These are phyloP conservation scores for Trichogramma evanescens DNA, from an alignment of 2,888 invertebrate species.

Conservation along the genomic window DNA sequence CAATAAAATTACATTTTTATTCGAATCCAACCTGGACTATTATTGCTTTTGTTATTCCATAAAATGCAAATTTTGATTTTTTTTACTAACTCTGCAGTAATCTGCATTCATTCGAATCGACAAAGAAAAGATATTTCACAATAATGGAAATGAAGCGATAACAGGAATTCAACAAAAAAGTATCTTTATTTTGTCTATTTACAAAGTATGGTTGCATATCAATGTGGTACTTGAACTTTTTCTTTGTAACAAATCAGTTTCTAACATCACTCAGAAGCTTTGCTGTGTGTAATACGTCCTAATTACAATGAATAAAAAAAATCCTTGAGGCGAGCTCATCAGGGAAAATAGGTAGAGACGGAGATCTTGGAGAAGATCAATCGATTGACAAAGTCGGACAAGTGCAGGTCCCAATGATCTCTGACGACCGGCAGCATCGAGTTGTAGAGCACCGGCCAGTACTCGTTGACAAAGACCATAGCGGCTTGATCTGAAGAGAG, in stretches of 20 bases:
- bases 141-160: not conserved
- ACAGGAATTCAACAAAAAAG: conserved; percentile 10
- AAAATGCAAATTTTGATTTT: too few relatives aligned
- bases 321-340: conserved; percentile 9
- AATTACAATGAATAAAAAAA: not conserved
- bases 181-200: conserved; percentile 17
- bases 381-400: conserved; percentile 52
- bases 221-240: not conserved
- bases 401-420: conserved; percentile 52
- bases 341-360: conserved; percentile 38
- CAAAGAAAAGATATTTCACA: not conserved
- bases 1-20: too few relatives aligned
- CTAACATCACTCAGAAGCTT: too few relatives aligned
- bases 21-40: too few relatives aligned
- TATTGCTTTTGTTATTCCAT: too few relatives aligned
- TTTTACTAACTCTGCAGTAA: too few relatives aligned
- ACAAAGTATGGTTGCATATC: conserved; percentile 14
- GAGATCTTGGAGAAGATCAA: conserved; percentile 48
- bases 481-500: conserved; percentile 53
- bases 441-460: conserved; percentile 56
- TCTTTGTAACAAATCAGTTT: not conserved
- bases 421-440: conserved; percentile 54
- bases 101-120: too few relatives aligned
- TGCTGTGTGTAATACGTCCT: too few relatives aligned
- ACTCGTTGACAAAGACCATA: conserved; percentile 53